These are phyloP conservation scores for Sphaerodactylus townsendi DNA, from an alignment of 2,113 vertebrate species.

Conservation along the genomic window DNA sequence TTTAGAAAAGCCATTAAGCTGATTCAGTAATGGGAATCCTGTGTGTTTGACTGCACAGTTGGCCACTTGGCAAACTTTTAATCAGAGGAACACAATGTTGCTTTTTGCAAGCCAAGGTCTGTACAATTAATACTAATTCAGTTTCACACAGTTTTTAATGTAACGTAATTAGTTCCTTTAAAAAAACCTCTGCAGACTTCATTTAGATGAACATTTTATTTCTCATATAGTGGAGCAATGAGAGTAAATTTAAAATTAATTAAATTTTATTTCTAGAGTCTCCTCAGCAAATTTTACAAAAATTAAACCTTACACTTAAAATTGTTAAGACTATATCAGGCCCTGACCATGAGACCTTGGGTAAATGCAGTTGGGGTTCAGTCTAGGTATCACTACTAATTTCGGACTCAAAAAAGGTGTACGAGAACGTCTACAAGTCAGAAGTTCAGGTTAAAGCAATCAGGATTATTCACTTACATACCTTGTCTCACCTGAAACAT, in stretches of 20 bases:
- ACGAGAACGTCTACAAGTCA: background rate
- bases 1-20: too few species aligned
- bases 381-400: background rate
- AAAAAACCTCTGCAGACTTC: background rate
- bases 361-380: background rate
- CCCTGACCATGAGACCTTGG: background rate
- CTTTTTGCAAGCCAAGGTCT: too few species aligned
- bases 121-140: background rate
- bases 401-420: background rate
- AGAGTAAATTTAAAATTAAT: background rate
- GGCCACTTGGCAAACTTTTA: too few species aligned
- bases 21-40: too few species aligned
- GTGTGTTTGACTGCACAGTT: too few species aligned
- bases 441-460: background rate
- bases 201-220: background rate
- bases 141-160: background rate
- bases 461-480: background rate
- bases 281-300: background rate
- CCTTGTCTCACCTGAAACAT: background rate
- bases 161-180: background rate
- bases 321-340: background rate
- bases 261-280: background rate
- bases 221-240: background rate
- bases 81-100: too few species aligned
- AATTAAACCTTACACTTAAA: too few species aligned